Percentiles rank a stretch among this genome's conserved stretches.
These are phyloP conservation scores for Phaedon cochleariae DNA, from an alignment of 2,888 invertebrate genomes.

Conservation along the genomic window DNA sequence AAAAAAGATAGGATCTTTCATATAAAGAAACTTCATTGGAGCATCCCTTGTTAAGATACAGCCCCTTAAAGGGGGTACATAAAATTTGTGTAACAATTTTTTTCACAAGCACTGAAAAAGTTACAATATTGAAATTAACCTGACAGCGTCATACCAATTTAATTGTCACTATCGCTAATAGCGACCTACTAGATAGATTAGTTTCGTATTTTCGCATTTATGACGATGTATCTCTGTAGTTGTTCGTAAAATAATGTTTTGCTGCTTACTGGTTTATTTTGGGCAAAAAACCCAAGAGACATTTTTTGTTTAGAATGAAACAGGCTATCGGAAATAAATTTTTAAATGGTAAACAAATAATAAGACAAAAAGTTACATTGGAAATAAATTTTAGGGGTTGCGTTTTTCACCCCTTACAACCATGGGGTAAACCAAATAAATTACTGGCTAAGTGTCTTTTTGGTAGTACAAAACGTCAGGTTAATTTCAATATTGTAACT, in stretches of 20 bases:
- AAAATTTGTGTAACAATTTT: no score
- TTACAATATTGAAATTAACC: no score
- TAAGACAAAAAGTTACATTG: constrained; percentile 19
- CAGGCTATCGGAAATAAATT: constrained; percentile 37
- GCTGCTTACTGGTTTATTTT: constrained; percentile 1
- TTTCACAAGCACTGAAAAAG: no score
- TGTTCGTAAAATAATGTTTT: constrained; percentile 10
- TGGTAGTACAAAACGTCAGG: neutral
- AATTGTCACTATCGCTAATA: no score
- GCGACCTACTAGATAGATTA: no score
- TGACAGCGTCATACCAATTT: no score
- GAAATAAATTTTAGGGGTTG: neutral
- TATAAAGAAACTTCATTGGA: no score
- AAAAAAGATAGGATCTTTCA: no score
- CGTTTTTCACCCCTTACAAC: neutral
- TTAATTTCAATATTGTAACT: neutral
- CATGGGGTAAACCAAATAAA: neutral
- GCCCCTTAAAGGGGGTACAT: no score
- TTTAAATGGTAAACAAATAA: constrained; percentile 36
- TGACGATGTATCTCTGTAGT: constrained; percentile 17
- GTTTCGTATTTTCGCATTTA: no score
- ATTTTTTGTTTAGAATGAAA: constrained; percentile 36
- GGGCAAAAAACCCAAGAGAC: constrained; percentile 24
- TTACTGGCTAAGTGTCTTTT: neutral
- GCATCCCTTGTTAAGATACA: no score